These are phyloP conservation scores for Linurgus olivaceus DNA, from an alignment of 2,797 vertebrate genomes.

Conservation along the genomic window DNA sequence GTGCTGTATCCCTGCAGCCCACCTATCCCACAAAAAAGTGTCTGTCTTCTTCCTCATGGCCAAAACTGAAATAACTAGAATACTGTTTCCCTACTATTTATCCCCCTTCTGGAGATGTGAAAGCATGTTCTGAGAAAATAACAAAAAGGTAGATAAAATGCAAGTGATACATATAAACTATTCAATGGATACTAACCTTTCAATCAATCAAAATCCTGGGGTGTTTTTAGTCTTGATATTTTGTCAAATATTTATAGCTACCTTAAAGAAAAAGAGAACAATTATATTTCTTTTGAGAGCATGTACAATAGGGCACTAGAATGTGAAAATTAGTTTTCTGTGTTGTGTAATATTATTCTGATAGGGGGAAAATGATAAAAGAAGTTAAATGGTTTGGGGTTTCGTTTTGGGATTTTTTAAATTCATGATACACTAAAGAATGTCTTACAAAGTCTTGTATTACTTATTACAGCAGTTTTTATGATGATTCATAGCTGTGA, in stretches of 20 bases:
- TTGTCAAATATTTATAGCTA: neutral
- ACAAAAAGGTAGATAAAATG: conserved; percentile 12
- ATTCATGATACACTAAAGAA: neutral
- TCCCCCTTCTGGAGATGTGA: neutral
- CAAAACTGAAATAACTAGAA: neutral
- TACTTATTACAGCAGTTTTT: neutral
- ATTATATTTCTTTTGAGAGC: neutral
- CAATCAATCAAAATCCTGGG: conserved; percentile 15
- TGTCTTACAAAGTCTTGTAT: neutral
- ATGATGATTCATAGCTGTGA: conserved; percentile 32
- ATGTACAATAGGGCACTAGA: neutral
- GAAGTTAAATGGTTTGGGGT: neutral
- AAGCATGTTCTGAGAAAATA: conserved; percentile 12
- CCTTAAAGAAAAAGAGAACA: neutral
- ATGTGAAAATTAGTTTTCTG: neutral
- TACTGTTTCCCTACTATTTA: neutral
- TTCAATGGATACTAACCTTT: conserved; percentile 26
- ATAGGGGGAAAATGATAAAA: neutral
- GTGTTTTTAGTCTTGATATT: neutral
- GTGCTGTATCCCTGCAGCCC: neutral
- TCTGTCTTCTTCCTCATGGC: neutral
- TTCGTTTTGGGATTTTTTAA: neutral
- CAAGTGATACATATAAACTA: neutral
- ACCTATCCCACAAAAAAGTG: neutral
- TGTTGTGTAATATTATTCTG: neutral